Percentiles rank a stretch among this genome's conserved stretches.
Evolutionary conservation across 1,140 invertebrate genomes (phyloP).

Genomic region (Atopsyche davidsoni): DNA sequence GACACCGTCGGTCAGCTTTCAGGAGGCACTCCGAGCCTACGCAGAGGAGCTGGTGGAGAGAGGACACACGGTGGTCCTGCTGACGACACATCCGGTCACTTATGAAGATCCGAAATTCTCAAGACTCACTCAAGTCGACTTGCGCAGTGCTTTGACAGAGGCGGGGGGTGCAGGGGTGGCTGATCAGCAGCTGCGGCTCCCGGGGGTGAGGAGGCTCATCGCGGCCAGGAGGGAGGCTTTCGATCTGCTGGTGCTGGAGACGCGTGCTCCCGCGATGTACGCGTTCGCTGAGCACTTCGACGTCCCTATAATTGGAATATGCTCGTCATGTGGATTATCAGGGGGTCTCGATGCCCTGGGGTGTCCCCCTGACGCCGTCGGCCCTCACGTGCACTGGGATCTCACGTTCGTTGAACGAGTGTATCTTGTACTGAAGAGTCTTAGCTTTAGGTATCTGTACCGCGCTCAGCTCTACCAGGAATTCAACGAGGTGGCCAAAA

Average conservation of each 20-base stretch:
- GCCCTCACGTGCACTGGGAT: slow-evolving; percentile 30
- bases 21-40: slow-evolving; percentile 39
- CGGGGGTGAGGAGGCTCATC: slow-evolving; percentile 32
- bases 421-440: slow-evolving; percentile 29
- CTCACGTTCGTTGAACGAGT: slow-evolving; percentile 35
- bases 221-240: slow-evolving; percentile 33
- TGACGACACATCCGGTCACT: slow-evolving; percentile 33
- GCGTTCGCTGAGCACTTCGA: slow-evolving; percentile 34
- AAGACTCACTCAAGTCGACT: slow-evolving; percentile 34
- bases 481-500: slow-evolving; percentile 29
- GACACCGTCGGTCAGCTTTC: slow-evolving; percentile 42
- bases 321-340: slow-evolving; percentile 29
- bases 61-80: slow-evolving; percentile 43
- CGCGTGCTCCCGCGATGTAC: slow-evolving; percentile 28
- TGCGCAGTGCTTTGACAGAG: slow-evolving; percentile 25
- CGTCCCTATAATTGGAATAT: slow-evolving; percentile 33
- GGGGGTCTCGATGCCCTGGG: slow-evolving; percentile 31
- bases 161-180: background rate
- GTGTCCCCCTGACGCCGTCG: slow-evolving; percentile 33
- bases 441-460: slow-evolving; percentile 21
- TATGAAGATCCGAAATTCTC: slow-evolving; percentile 12
- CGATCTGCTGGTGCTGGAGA: slow-evolving; percentile 37
- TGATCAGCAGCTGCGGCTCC: slow-evolving; percentile 16
- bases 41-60: slow-evolving; percentile 36
- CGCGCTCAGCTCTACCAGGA: slow-evolving; percentile 19